Conservation (phyloP, 1,140 invertebrate genomes). For the Drosophila arawakana region DNA sequence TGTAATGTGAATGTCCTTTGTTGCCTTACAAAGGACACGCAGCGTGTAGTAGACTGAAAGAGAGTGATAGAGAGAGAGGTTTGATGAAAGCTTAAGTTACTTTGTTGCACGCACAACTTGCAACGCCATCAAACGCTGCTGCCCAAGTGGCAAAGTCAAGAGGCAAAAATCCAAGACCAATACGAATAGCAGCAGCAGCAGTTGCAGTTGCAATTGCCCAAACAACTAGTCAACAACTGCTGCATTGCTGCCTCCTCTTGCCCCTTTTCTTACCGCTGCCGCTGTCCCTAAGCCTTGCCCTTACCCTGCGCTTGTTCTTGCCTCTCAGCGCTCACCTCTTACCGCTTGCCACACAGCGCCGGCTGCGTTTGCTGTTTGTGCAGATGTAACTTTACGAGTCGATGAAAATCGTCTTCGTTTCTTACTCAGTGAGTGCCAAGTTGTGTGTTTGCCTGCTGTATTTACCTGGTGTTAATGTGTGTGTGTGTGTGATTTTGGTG, state of each 20-base stretch:
- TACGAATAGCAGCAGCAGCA: constrained; percentile 19
- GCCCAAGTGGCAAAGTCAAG: constrained; percentile 49
- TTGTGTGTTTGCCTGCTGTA: constrained; percentile 31
- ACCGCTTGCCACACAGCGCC: constrained; percentile 12
- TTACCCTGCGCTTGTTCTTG: no score
- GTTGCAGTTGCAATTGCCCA: constrained; percentile 11
- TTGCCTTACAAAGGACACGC: constrained; percentile 74
- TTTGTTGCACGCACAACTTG: constrained; percentile 56
- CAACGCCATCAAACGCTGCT: constrained; percentile 39
- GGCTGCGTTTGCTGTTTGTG: constrained; percentile 66
- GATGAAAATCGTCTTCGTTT: constrained; percentile 21
- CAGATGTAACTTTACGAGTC: constrained; percentile 63
- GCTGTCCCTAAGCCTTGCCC: background rate
- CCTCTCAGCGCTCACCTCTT: background rate
- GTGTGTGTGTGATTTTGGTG: constrained; percentile 26
- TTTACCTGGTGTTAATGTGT: constrained; percentile 35
- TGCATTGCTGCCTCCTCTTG: background rate
- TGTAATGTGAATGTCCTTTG: constrained; percentile 74
- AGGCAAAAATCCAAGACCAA: constrained; percentile 19
- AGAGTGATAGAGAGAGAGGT: background rate
- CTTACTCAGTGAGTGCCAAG: background rate
- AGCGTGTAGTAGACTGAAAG: constrained; percentile 14
- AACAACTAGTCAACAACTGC: background rate
- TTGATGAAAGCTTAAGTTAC: constrained; percentile 33
- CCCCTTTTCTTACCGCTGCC: background rate